Evolutionary conservation across 2,797 vertebrate genomes (phyloP).

Genomic region (Hylomyscus alleni): DNA sequence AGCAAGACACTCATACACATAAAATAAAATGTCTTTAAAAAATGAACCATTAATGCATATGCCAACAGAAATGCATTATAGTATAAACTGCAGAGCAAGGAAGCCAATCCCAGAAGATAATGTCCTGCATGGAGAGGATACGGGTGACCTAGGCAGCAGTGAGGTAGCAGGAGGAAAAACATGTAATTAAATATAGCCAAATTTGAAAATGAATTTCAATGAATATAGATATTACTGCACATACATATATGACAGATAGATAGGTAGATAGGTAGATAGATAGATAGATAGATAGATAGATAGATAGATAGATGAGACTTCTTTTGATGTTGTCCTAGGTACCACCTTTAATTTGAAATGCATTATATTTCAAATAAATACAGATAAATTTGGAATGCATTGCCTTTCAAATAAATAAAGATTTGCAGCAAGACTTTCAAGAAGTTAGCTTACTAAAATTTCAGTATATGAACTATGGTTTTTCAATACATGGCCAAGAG

Average conservation of each 20-base stretch:
- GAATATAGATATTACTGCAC: background rate
- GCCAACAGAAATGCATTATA: background rate
- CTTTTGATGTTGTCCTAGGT: background rate
- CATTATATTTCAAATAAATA: background rate
- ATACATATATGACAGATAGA: too few relatives aligned
- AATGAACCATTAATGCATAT: background rate
- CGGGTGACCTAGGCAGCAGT: too few relatives aligned
- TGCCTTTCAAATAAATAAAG: background rate
- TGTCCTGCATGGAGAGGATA: background rate
- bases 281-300: background rate
- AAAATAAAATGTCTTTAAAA: background rate
- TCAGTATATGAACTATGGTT: conserved; percentile 55
- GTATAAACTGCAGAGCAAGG: background rate
- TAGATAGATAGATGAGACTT: background rate
- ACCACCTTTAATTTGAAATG: conserved; percentile 42
- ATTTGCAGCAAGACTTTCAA: conserved; percentile 32
- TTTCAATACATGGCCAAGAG: background rate
- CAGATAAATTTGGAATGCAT: conserved; percentile 52
- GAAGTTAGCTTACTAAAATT: conserved; percentile 48
- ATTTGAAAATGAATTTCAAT: background rate
- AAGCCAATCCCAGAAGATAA: background rate
- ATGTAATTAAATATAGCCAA: conserved; percentile 52
- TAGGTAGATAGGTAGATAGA: too few relatives aligned
- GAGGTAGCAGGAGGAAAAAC: background rate
- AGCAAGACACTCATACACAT: background rate